These are phyloP conservation scores for Tautogolabrus adspersus DNA, from an alignment of 2,113 vertebrate genomes.

Conservation along the genomic window DNA sequence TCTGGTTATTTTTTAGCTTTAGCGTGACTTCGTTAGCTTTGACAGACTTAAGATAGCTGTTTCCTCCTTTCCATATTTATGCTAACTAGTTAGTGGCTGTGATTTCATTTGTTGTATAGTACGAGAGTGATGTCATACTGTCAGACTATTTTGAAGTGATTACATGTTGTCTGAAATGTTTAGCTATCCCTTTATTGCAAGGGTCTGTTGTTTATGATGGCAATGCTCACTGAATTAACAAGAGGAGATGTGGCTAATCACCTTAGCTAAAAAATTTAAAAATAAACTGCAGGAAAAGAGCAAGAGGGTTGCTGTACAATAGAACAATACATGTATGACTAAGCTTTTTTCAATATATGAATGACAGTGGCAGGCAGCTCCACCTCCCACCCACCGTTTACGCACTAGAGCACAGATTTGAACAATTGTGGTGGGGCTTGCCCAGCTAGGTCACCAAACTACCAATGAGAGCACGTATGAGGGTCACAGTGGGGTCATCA, in stretches of 20 bases:
- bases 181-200: too few species aligned
- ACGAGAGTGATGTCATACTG: too few species aligned
- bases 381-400: constrained; percentile 34
- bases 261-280: background rate
- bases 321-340: constrained; percentile 61
- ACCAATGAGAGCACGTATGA: constrained; percentile 36
- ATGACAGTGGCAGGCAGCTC: constrained; percentile 42
- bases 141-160: too few species aligned
- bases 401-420: constrained; percentile 28
- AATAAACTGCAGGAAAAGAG: constrained; percentile 17
- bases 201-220: background rate
- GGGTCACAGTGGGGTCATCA: constrained; percentile 68
- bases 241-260: background rate
- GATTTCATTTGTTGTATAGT: too few species aligned
- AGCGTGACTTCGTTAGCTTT: too few species aligned
- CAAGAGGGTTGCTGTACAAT: constrained; percentile 30
- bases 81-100: too few species aligned
- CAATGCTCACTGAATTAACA: background rate
- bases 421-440: constrained; percentile 49
- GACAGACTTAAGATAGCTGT: too few species aligned
- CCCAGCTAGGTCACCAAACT: constrained; percentile 32
- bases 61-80: too few species aligned
- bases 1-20: too few species aligned
- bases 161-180: too few species aligned
- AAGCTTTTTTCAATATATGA: constrained; percentile 14